A percentile compares a stretch with the other conserved stretches of the same genome.
These are phyloP conservation scores for Pseudomyrmex cubaensis DNA, from an alignment of 1,140 invertebrate species.

Conservation along the genomic window DNA sequence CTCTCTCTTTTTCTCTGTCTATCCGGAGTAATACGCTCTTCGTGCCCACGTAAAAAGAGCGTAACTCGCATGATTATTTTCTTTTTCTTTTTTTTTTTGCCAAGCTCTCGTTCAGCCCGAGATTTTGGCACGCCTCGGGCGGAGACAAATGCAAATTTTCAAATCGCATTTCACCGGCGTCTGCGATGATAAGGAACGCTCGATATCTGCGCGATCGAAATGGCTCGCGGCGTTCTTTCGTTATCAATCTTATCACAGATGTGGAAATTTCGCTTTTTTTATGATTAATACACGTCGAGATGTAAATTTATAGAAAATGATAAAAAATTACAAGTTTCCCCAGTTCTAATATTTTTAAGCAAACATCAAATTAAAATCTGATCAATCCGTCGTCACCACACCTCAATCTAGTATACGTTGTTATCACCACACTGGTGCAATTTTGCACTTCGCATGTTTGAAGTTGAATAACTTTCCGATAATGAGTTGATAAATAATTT, in stretches of 20 bases:
- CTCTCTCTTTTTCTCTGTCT: constrained; percentile 22
- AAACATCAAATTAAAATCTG: too few species aligned
- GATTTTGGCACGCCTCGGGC: constrained; percentile 50
- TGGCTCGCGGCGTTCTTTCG: too few species aligned
- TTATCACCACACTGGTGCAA: too few species aligned
- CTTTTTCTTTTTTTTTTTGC: constrained; percentile 17
- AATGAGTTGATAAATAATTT: too few species aligned
- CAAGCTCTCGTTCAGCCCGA: constrained; percentile 13
- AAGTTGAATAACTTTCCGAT: too few species aligned
- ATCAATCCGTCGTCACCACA: too few species aligned
- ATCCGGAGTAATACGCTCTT: constrained; percentile 24
- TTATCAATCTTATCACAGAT: too few species aligned
- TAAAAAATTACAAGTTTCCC: too few species aligned
- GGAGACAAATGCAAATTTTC: constrained; percentile 51
- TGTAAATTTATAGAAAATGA: too few species aligned
- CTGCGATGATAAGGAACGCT: not conserved
- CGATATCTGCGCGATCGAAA: not conserved
- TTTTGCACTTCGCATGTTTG: too few species aligned
- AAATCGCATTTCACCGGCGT: constrained; percentile 18
- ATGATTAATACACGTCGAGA: not conserved
- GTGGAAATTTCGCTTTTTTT: not conserved
- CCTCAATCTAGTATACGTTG: too few species aligned
- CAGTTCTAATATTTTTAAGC: too few species aligned
- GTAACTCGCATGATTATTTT: constrained; percentile 35
- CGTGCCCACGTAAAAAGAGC: constrained; percentile 58